A percentile compares a stretch with the other conserved stretches of the same genome.
These are phyloP conservation scores for Hypercompe scribonia DNA, from an alignment of 2,888 invertebrate species.

Conservation along the genomic window DNA sequence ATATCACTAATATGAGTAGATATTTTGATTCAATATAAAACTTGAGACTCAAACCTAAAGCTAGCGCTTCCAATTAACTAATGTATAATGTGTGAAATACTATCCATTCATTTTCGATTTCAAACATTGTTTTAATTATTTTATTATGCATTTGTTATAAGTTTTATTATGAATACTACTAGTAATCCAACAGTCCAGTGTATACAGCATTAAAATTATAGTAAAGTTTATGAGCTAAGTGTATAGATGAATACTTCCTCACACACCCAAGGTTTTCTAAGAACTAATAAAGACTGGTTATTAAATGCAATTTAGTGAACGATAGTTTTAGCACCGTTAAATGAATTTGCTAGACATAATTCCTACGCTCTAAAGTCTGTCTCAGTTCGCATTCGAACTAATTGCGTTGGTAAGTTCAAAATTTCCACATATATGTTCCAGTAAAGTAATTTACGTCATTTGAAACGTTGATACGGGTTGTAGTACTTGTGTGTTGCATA, in stretches of 20 bases:
- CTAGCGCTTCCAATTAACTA: not conserved
- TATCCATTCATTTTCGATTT: too few relatives aligned
- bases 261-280: not conserved
- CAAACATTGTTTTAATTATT: too few relatives aligned
- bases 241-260: not conserved
- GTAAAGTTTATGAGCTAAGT: not conserved
- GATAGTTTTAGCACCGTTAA: not conserved
- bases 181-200: too few relatives aligned
- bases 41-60: not conserved
- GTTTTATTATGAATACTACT: not conserved
- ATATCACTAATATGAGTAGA: not conserved
- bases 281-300: not conserved
- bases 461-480: constrained; percentile 57
- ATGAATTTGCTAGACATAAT: not conserved
- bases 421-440: constrained; percentile 70
- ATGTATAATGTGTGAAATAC: too few relatives aligned
- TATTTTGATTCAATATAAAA: not conserved
- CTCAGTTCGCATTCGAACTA: constrained; percentile 47
- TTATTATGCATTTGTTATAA: not conserved
- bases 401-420: constrained; percentile 50
- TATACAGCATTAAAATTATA: not conserved
- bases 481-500: constrained; percentile 62
- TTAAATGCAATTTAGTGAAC: not conserved
- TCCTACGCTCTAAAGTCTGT: not conserved
- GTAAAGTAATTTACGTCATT: constrained; percentile 71